phyloP scores from a whole-genome alignment of 2,797 vertebrate species.

The Tachyglossus aculeatus region DNA sequence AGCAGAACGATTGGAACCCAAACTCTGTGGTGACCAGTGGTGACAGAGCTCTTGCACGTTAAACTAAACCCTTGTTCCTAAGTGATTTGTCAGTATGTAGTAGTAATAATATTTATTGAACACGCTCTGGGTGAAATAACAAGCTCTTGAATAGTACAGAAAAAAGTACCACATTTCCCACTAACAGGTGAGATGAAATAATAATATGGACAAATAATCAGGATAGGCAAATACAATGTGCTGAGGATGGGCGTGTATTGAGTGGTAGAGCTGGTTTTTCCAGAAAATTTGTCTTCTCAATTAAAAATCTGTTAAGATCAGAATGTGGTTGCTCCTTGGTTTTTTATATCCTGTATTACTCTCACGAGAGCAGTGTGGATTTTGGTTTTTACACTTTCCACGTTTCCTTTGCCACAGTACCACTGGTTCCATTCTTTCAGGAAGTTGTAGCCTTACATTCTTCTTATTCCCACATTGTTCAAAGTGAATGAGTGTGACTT shows the following conservation, averaged over 20 bases:
- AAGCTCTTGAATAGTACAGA: too few species aligned
- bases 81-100: too few species aligned
- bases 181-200: too few species aligned
- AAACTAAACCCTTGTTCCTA: too few species aligned
- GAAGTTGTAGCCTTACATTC: background rate
- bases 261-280: too few species aligned
- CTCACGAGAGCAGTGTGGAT: background rate
- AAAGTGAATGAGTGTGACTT: background rate
- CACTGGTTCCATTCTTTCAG: background rate
- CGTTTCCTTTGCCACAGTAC: background rate
- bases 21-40: conserved; percentile 6
- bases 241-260: too few species aligned
- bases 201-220: too few species aligned
- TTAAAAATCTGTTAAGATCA: background rate
- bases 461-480: background rate
- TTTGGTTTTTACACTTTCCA: background rate
- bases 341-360: background rate
- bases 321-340: background rate
- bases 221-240: too few species aligned
- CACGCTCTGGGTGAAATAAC: too few species aligned
- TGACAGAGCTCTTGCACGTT: too few species aligned
- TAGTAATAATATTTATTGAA: too few species aligned
- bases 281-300: background rate
- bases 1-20: background rate
- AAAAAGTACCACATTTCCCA: too few species aligned